Evolutionary conservation across 2,113 vertebrate genomes (phyloP).

Genomic region (Dasyurus viverrinus): DNA sequence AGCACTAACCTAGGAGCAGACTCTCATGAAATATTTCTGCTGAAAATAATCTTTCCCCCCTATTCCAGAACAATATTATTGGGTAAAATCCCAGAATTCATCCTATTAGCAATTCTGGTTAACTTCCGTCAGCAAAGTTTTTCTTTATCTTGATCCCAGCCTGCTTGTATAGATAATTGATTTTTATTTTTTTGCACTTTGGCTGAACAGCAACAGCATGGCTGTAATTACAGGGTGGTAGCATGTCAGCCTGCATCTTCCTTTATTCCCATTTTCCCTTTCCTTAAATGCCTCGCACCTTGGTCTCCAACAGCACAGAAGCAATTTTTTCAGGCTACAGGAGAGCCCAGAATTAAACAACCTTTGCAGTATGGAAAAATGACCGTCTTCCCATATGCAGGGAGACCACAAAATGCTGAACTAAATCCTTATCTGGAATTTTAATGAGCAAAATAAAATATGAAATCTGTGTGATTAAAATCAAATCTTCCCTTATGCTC

Average conservation of each 20-base stretch:
- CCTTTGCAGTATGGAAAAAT: neutral
- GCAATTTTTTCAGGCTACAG: conserved; percentile 23
- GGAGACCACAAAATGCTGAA: conserved; percentile 83
- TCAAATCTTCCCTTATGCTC: conserved; percentile 87
- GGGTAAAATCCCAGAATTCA: neutral
- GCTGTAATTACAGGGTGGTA: conserved; percentile 34
- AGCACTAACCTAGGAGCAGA: neutral
- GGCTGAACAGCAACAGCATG: conserved; percentile 19
- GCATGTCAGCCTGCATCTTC: conserved; percentile 51
- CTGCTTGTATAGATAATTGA: conserved; percentile 67
- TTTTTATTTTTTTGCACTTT: conserved; percentile 54
- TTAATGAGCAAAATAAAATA: conserved; percentile 89
- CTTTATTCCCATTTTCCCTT: neutral
- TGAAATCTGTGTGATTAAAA: conserved; percentile 88
- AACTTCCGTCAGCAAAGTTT: conserved; percentile 54
- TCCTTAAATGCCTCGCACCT: conserved; percentile 33
- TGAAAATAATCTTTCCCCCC: neutral
- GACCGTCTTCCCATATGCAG: conserved; percentile 71
- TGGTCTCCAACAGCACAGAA: neutral
- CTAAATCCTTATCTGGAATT: conserved; percentile 87
- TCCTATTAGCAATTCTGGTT: conserved; percentile 24
- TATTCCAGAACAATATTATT: neutral
- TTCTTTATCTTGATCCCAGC: conserved; percentile 68
- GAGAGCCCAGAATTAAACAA: conserved; percentile 7
- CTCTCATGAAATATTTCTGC: neutral